Percentiles rank a stretch among this genome's conserved stretches.
These are phyloP conservation scores for Candoia aspera DNA, from an alignment of 2,113 vertebrate species.

Conservation along the genomic window DNA sequence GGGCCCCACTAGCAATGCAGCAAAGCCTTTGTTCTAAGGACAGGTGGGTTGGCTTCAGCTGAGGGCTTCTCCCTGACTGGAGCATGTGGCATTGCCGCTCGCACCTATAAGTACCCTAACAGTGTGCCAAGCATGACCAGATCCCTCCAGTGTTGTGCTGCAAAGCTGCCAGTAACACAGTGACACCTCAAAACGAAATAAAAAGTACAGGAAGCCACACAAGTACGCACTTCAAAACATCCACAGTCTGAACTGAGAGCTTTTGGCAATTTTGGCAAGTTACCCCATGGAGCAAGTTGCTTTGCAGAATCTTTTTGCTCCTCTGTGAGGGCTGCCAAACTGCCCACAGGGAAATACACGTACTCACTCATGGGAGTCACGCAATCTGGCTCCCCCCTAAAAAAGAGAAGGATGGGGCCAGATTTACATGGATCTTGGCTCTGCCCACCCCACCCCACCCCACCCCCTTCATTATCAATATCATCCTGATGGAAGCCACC, in stretches of 20 bases:
- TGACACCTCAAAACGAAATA: neutral
- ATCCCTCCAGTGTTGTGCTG: neutral
- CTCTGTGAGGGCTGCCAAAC: neutral
- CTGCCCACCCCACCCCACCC: too few species aligned
- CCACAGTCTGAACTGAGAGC: neutral
- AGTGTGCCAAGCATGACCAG: neutral
- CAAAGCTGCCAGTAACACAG: neutral
- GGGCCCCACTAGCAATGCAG: neutral
- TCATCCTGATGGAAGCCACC: slow-evolving; percentile 42
- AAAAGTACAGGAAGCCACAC: neutral
- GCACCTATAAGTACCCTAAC: neutral
- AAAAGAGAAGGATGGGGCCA: neutral
- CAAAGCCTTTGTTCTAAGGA: neutral
- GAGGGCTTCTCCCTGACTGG: neutral
- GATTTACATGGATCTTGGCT: neutral
- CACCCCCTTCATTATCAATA: too few species aligned
- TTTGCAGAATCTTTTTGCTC: neutral
- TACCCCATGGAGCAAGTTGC: neutral
- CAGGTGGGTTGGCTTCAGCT: neutral
- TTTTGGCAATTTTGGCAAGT: neutral
- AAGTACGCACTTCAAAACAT: neutral
- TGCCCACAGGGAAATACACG: neutral
- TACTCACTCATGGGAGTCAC: neutral
- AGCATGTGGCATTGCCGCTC: neutral
- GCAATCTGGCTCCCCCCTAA: neutral